Evolutionary conservation across 2,888 invertebrate species (phyloP).

Genomic region (Phytoseiulus persimilis): DNA sequence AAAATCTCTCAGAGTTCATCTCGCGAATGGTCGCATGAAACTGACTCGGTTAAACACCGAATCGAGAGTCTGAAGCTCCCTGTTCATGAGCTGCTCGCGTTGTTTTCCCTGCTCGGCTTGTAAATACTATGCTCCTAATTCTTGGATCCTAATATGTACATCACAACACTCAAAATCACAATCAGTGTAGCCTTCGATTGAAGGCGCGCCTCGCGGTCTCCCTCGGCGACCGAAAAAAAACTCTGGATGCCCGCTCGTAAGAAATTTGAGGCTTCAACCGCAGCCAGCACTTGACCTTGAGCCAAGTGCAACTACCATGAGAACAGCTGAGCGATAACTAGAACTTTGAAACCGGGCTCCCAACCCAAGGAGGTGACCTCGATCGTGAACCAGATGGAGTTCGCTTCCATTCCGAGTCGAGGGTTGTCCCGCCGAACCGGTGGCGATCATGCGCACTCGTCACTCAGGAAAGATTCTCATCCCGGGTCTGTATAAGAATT

Average conservation of each 20-base stretch:
- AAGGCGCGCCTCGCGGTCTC: background rate
- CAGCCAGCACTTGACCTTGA: no score
- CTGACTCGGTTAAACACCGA: no score
- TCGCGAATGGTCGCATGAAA: no score
- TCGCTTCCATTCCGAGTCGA: no score
- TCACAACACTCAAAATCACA: conserved; percentile 38
- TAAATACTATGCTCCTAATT: background rate
- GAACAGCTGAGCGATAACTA: background rate
- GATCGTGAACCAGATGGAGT: background rate
- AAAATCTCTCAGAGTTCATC: no score
- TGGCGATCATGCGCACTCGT: background rate
- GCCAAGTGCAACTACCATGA: background rate
- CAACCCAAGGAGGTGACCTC: background rate
- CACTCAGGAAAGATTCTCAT: background rate
- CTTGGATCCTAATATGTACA: background rate
- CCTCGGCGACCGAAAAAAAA: background rate
- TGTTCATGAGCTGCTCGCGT: no score
- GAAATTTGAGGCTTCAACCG: background rate
- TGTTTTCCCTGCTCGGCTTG: background rate
- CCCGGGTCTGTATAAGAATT: no score
- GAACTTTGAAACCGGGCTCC: background rate
- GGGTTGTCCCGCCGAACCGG: no score
- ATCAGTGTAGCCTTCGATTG: background rate
- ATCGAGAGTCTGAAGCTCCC: no score
- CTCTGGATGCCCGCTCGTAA: background rate